These are phyloP conservation scores for Emberiza fucata DNA, from an alignment of 2,113 vertebrate species.

Conservation along the genomic window DNA sequence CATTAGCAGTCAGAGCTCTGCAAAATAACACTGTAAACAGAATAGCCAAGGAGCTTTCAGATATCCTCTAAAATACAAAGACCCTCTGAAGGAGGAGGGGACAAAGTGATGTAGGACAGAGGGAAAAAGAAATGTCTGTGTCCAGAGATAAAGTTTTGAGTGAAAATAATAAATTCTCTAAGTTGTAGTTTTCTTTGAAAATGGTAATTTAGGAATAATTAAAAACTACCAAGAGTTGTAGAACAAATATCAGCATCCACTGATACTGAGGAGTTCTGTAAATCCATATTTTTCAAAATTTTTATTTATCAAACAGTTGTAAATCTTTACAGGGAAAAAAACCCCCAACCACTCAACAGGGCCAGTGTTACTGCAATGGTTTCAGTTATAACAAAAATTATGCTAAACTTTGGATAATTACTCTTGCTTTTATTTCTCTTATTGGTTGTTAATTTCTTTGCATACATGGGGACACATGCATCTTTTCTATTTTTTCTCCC, in stretches of 20 bases:
- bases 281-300: not conserved
- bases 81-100: not conserved
- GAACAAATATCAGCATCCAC: not conserved
- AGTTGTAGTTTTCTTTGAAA: not conserved
- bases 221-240: not conserved
- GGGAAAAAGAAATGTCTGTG: not conserved
- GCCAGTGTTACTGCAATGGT: not conserved
- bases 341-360: no score
- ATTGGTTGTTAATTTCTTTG: not conserved
- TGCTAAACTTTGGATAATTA: not conserved
- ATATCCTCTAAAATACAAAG: not conserved
- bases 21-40: not conserved
- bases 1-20: not conserved
- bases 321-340: not conserved
- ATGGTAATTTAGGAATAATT: not conserved
- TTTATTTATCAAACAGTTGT: not conserved
- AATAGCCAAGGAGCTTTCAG: not conserved
- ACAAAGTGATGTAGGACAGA: not conserved
- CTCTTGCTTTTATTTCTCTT: not conserved
- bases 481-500: not conserved
- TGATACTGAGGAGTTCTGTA: not conserved
- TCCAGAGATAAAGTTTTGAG: not conserved
- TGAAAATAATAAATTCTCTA: not conserved
- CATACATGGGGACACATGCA: not conserved
- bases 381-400: not conserved